Evolutionary conservation across 2,797 vertebrate genomes (phyloP), one percentile per base, ranked within the genome.

Genomic region (Eulemur rubriventer): DNA sequence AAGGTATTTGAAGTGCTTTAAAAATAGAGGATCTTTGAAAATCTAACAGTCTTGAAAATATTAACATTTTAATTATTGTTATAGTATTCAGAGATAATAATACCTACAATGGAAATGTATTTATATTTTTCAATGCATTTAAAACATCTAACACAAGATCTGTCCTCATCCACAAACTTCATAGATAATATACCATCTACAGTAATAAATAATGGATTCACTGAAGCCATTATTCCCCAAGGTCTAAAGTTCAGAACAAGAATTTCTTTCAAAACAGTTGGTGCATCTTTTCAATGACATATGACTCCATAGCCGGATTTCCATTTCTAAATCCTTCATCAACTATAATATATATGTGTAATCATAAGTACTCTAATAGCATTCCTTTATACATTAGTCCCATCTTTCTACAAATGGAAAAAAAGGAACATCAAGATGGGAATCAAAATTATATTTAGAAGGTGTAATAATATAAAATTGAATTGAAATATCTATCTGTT

Each of bases 241-340:
- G 26, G 69, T 72, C 84, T 83, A 78, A 79, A 92, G 57, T 95
- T 96, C 38, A 96, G 79, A 81, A 83, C 6, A 95, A 89, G 35
- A 83, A 95, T 87, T 96, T 55, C 30, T 96, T 95, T 81, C 50
- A 85, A 84, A 95, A 70, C 26, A 85, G 22, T 75, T 94, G 70
- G 35, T 67, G 9, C 11, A 73, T 87, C 81, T 94, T 96, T 89
- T 7, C 7, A 80, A 76, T 73, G 30, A 55, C 43, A n/a, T 69
- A 55, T 81, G 24, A 91, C 17, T 84, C 41, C n/a, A 75, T 5
- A 72, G 12, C 10, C 28, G 89, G 38, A 69, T 43, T 79, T 86
- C 7, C 8, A 57, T 72, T 88, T 85, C 20, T 86, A 80, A 81
- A 63, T 33, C n/a, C 14, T 91, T 94, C 22, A 86, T 89, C 38